Base-by-base conservation (phyloP, 2,888 invertebrate genomes). In the Hirtodrosophila alboralis region DNA sequence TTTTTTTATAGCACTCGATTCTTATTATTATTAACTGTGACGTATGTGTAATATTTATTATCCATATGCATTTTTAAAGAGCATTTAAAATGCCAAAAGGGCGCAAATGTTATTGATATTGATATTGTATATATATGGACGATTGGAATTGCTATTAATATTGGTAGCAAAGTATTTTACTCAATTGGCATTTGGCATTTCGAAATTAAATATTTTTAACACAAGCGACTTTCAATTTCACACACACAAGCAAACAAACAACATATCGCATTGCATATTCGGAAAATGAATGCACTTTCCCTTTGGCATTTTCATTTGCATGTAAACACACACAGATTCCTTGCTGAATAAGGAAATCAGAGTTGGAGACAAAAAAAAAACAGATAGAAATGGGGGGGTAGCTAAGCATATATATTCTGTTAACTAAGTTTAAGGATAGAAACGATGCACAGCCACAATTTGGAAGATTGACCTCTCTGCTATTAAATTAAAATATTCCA, bases 1-100 rank as follows among this genome's bases (percentile, higher is more conserved):
- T n/a, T n/a, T n/a, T n/a, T n/a, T n/a, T n/a, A n/a, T n/a, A n/a
- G n/a, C n/a, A n/a, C n/a, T n/a, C n/a, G n/a, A n/a, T n/a, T n/a
- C 23, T 23, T 8, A 23, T 2, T 8, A 6, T 23, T 23, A 23
- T 2, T 7, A 23, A 33, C 65, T 27, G 31, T n/a, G 14, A 18
- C 75, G 71, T 65, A 75, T 75, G 66, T 41, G 60, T 51, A 75
- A 57, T 74, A 40, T 52, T 26, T 23, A 44, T 23, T 13, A 51
- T 18, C 41, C 30, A 36, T 48, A 30, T 21, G 14, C 10, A 41
- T 13, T 8, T 30, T 41, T n/a, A 48, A 37, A n/a, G 26, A 49
- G 53, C 62, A 41, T 37, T 34, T 45, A 1, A 40, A 23, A 49
- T 41, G 40, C 10, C 28, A 10, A 10, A 26, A 23, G 14, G 33